Percentiles rank a stretch among this genome's conserved stretches.
Evolutionary conservation across 2,797 vertebrate genomes (phyloP).

Genomic region (Phalanger gymnotis): DNA sequence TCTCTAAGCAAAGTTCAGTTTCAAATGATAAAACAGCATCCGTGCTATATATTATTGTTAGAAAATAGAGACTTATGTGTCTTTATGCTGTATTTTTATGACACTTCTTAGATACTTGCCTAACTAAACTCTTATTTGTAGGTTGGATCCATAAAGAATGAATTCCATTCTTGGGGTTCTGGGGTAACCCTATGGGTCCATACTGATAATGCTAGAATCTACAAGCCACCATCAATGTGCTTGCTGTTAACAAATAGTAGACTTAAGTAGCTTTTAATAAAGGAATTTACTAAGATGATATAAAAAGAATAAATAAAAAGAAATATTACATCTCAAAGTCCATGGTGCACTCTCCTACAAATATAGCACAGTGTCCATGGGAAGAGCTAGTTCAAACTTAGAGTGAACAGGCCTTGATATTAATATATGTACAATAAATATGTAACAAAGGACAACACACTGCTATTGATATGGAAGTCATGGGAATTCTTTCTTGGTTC

Average conservation of each 20-base stretch:
- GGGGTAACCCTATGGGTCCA: background rate
- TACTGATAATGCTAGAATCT: background rate
- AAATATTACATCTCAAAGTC: background rate
- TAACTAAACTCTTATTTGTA: background rate
- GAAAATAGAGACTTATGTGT: background rate
- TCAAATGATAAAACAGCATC: background rate
- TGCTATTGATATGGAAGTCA: background rate
- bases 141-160: background rate
- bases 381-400: background rate
- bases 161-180: background rate
- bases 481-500: background rate
- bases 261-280: background rate
- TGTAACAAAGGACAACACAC: background rate
- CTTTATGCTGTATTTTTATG: background rate
- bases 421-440: background rate
- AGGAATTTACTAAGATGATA: background rate
- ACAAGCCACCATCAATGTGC: background rate
- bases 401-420: too few relatives aligned
- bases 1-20: background rate
- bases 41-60: background rate
- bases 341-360: background rate
- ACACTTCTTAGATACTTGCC: background rate
- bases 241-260: background rate
- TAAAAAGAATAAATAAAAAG: background rate
- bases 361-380: background rate